A percentile compares a stretch with the other conserved stretches of the same genome.
These are phyloP conservation scores for Nebria salina DNA, from an alignment of 2,888 invertebrate species.

Conservation along the genomic window DNA sequence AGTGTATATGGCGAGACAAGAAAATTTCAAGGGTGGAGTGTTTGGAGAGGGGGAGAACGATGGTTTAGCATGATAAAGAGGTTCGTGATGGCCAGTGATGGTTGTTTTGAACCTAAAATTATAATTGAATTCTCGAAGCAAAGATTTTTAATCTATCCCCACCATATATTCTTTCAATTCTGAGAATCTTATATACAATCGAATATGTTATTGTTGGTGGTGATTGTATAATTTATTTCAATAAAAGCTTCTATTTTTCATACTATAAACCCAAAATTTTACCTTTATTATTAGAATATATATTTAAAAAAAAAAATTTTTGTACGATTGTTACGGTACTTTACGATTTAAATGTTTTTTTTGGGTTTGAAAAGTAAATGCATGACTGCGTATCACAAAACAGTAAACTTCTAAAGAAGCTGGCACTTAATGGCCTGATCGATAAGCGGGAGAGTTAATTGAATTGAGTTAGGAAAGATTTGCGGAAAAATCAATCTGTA, in stretches of 20 bases:
- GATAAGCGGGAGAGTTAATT: not conserved
- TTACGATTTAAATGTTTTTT: not conserved
- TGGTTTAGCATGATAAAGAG: not conserved
- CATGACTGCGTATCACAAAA: not conserved
- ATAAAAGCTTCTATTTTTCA: too few species aligned
- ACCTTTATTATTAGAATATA: too few species aligned
- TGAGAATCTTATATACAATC: too few species aligned
- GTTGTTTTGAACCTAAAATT: not conserved
- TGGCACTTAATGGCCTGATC: not conserved
- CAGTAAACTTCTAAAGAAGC: not conserved
- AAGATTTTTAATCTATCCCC: not conserved
- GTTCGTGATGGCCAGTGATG: not conserved
- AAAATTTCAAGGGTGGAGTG: conserved; percentile 9
- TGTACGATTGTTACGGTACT: not conserved
- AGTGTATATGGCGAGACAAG: conserved; percentile 9
- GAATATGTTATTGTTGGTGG: too few species aligned
- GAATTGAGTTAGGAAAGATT: not conserved
- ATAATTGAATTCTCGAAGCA: not conserved
- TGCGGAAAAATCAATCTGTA: not conserved
- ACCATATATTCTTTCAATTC: too few species aligned
- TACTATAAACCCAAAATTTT: too few species aligned
- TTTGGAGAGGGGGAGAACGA: not conserved
- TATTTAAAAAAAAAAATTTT: not conserved
- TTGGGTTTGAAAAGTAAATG: not conserved
- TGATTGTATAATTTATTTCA: too few species aligned